Evolutionary conservation across 2,797 vertebrate genomes (phyloP), one percentile per base, ranked within the genome.

Genomic region (Diplodus puntazzo): DNA sequence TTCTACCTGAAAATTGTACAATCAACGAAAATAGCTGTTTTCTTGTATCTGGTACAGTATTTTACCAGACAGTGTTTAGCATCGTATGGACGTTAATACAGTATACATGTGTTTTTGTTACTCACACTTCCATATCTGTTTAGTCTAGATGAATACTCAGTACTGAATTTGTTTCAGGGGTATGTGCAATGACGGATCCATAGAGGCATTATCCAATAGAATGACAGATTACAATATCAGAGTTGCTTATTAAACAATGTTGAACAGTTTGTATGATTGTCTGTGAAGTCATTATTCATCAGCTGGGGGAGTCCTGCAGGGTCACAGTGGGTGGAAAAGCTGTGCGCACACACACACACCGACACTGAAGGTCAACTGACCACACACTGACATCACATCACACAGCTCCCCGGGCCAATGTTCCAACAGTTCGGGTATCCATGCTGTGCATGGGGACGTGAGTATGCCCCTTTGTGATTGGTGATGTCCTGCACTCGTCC

Each of bases 141-240:
- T 70, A 83, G 75, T 86, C 79, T 59, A 82, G 65, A 82, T 66
- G 53, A 81, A 84, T 75, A 77, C 76, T 82, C 64, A 53, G 23
- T 76, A 81, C 75, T 84, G 80, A 88, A 77, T 77, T 87, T 92
- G 79, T 93, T 94, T 27, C 90, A 89, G 91, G 88, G 91, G 86
- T 89, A 91, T 92, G 92, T 94, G 93, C 93, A 94, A 93, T 94
- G 88, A 79, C 79, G 87, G 82, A 81, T 91, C 75, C 53, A 81
- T 80, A 87, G 80, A 90, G 87, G 61, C 84, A 91, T 92, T 91
- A 87, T 91, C 71, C 46, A 80, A 84, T 74, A 87, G 79, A 90
- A 83, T 80, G 72, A 90, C 63, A 74, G 73, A 91, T 63, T 69
- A 88, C 71, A 74, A 74, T 81, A 87, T 85, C 76, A 82, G 68